Evolutionary conservation across 2,797 vertebrate genomes (phyloP).

Genomic region (Zalophus californianus): DNA sequence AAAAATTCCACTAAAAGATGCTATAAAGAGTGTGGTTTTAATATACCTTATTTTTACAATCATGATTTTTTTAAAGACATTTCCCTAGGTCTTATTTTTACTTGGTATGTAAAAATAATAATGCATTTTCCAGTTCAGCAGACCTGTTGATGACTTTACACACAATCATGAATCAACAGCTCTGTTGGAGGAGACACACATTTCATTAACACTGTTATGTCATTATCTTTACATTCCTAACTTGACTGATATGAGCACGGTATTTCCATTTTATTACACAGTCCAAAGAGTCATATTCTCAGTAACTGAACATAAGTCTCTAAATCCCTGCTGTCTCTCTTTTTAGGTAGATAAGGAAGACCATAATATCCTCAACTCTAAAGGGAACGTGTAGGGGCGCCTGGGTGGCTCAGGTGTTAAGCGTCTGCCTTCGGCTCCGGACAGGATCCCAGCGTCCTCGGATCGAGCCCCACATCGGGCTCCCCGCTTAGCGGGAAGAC

Average conservation of each 20-base stretch:
- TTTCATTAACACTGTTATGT: background rate
- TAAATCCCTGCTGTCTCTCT: background rate
- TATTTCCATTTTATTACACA: background rate
- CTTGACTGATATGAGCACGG: background rate
- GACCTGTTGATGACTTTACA: constrained; percentile 49
- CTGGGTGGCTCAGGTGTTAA: too few species aligned
- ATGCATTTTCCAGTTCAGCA: constrained; percentile 25
- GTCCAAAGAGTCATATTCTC: background rate
- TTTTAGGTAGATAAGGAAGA: background rate
- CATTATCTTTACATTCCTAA: constrained; percentile 53
- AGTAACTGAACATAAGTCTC: background rate
- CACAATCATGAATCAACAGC: constrained; percentile 33
- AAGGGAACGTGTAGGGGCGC: background rate
- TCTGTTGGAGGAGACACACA: background rate
- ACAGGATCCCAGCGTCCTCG: too few species aligned
- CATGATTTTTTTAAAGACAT: background rate
- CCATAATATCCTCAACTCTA: background rate
- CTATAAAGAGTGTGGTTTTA: background rate
- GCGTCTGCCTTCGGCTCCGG: too few species aligned
- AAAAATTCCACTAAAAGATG: background rate
- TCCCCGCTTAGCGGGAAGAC: too few species aligned
- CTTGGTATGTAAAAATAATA: constrained; percentile 56
- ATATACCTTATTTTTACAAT: background rate
- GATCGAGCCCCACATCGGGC: too few species aligned
- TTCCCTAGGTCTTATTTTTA: background rate